Evolutionary conservation across 2,888 invertebrate genomes (phyloP), one percentile per base, ranked within the genome.

Genomic region (Scaptomyza reducta): DNA sequence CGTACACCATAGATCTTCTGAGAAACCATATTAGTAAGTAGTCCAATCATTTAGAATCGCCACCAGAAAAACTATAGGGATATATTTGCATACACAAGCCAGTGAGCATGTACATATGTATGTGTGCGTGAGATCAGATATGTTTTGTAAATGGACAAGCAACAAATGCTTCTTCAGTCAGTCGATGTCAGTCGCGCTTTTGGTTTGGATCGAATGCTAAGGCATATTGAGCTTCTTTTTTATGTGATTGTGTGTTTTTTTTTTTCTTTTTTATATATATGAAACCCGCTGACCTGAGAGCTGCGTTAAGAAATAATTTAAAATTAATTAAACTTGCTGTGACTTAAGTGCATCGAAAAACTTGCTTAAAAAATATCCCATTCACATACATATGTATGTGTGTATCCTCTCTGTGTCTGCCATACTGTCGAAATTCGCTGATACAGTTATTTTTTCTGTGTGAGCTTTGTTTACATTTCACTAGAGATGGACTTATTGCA

Each of bases 391-490:
- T 9, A 40, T 40, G 25, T 27, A 7, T 7, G 46, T 11, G 13
- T 33, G 4, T 13, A 3, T 31, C 6, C 2, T 38, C 14, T 14
- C 7, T 40, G 4, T 11, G 11, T 1, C 3, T 7, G 35, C 35
- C 6, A 13, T 27, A 2, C 5, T 11, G 5, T 10, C 2, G 5
- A 27, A 10, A 33, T 47, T 10, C 14, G 61, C 33, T 35, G 64
- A 49, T 63, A 35, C 1, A 27, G 41, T n/a, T 6, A 33, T 14
- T 62, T 27, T 33, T 13, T 25, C 14, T 29, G 10, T 27, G 14
- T n/a, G 14, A 16, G n/a, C 1, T 51, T 64, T 64, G 65, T 62
- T 64, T 42, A 64, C 42, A 41, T 41, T 29, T 65, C 27, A 13
- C 16, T 42, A 42, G 41, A 31, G 42, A 63, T 53, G 44, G 35